Percentiles rank a stretch among this genome's conserved stretches.
Evolutionary conservation across 2,797 vertebrate species (phyloP).

Genomic region (Allobates femoralis): DNA sequence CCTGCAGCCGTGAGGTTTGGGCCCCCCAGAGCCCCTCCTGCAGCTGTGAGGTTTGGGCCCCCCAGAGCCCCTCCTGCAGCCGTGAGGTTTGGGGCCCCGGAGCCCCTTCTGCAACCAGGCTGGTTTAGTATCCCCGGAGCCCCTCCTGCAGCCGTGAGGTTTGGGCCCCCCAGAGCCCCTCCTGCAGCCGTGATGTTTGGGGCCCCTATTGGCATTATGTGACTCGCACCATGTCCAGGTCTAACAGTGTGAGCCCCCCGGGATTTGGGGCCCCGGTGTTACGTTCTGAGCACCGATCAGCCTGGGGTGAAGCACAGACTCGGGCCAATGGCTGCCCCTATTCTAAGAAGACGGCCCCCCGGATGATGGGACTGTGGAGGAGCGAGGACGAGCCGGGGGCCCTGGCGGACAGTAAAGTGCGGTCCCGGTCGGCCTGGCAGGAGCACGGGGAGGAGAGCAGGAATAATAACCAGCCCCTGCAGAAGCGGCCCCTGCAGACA

Average conservation of each 20-base stretch:
- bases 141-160: too few species aligned
- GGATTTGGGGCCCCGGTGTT: slow-evolving; percentile 81
- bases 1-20: too few species aligned
- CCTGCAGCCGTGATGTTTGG: background rate
- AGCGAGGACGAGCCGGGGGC: slow-evolving; percentile 83
- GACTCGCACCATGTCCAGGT: slow-evolving; percentile 85
- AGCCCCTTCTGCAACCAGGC: too few species aligned
- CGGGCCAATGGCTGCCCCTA: slow-evolving; percentile 93
- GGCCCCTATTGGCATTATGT: background rate
- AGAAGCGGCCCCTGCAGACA: slow-evolving; percentile 76
- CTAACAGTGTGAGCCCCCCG: slow-evolving; percentile 94
- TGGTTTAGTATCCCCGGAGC: too few species aligned
- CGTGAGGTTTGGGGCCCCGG: too few species aligned
- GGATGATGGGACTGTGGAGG: slow-evolving; percentile 85
- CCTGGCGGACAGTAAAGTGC: slow-evolving; percentile 82
- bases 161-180: too few species aligned
- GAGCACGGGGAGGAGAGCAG: slow-evolving; percentile 84
- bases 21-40: too few species aligned
- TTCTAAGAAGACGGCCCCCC: slow-evolving; percentile 79
- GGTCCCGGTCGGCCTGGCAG: slow-evolving; percentile 96
- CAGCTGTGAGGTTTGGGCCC: too few species aligned
- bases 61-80: too few species aligned
- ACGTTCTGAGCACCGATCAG: slow-evolving; percentile 86
- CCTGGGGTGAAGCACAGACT: slow-evolving; percentile 92
- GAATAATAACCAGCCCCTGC: slow-evolving; percentile 74